Base-by-base conservation (phyloP, 1,140 invertebrate genomes). In the Magallana angulata region DNA sequence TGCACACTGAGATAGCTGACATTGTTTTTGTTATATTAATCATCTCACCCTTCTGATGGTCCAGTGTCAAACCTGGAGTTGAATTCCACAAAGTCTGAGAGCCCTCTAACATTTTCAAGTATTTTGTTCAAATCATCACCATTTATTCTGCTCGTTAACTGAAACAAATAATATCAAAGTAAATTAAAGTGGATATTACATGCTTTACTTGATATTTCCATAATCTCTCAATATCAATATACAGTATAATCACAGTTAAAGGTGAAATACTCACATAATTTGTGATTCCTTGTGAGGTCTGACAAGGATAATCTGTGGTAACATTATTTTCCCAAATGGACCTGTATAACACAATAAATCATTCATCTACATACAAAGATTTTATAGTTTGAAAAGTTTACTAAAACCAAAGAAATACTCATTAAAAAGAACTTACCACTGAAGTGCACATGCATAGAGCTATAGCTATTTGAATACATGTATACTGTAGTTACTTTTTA, bases 31-130 rank as follows among this genome's bases (percentile, higher is more conserved):
- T 6, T 24, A 9, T 24, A 56, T 58, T n/a, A n/a, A 1, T 57
- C 57, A n/a, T 14, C 91, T 90, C 91, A 95, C 93, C 91, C 91
- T 57, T 93, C 93, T 84, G 91, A 82, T 59, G 92, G 91, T 12
- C 92, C 90, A 8, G 91, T 81, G 48, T 93, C 92, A 91, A 95
- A 94, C 85, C 93, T 94, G 18, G 94, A 93, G 87, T 97, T 97
- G 92, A 95, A 96, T 71, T 96, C 95, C 0, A 97, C 93, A 93
- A 97, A 97, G 56, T 95, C 95, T 90, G 95, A 96, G 2, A 97
- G 92, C 18, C 96, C 96, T 85, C 96, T 94, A 6, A 97, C 92
- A 91, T 97, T 96, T 58, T 96, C 95, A 48, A 97, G 93, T 62
- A 96, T 96, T 92, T 95, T 95, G 12, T 95, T 94, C 85, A 97